Percentiles rank a stretch among this genome's conserved stretches.
These are phyloP conservation scores for Whitmania pigra DNA, from an alignment of 1,140 invertebrate species.

Conservation along the genomic window DNA sequence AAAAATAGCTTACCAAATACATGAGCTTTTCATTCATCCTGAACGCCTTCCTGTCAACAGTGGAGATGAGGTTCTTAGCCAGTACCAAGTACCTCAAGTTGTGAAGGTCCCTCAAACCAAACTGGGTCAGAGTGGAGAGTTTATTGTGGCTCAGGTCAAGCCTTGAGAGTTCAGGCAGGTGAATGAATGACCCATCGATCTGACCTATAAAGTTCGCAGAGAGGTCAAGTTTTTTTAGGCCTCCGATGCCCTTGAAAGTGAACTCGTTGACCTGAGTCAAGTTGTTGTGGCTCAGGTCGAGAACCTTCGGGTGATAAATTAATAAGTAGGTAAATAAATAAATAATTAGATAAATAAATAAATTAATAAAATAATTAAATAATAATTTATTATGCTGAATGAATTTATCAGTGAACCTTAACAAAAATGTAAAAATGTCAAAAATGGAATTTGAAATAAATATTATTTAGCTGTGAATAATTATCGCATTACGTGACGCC, in stretches of 20 bases:
- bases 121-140: constrained; percentile 47
- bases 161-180: constrained; percentile 49
- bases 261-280: constrained; percentile 48
- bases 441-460: too few species aligned
- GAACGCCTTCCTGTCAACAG: constrained; percentile 57
- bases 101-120: constrained; percentile 50
- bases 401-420: too few species aligned
- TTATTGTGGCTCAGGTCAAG: constrained; percentile 59
- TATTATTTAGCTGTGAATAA: too few species aligned
- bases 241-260: constrained; percentile 51
- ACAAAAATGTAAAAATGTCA: too few species aligned
- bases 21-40: constrained; percentile 60
- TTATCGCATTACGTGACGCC: too few species aligned
- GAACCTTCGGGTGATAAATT: constrained; percentile 34
- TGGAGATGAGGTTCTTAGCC: constrained; percentile 59
- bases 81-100: constrained; percentile 64
- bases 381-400: too few species aligned
- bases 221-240: constrained; percentile 63
- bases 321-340: too few species aligned
- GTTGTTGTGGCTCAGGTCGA: constrained; percentile 59
- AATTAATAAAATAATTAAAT: too few species aligned
- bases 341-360: too few species aligned
- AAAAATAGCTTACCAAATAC: constrained; percentile 52
- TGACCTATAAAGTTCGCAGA: constrained; percentile 60
- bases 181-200: constrained; percentile 51